A percentile compares a stretch with the other conserved stretches of the same genome.
These are phyloP conservation scores for Scaptomyza pallida DNA, from an alignment of 1,140 invertebrate species.

Conservation along the genomic window DNA sequence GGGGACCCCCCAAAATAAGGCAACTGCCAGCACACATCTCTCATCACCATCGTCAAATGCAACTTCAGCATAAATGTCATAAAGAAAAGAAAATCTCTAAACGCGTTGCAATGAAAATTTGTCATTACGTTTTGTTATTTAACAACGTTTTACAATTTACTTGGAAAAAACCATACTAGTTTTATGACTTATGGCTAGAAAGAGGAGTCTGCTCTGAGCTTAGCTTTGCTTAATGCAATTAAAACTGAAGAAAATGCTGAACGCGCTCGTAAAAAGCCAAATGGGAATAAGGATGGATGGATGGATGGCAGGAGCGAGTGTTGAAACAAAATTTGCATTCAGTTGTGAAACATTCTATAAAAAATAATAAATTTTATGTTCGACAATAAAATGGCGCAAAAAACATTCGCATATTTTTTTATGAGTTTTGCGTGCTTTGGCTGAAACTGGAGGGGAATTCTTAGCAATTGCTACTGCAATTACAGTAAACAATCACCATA, in stretches of 20 bases:
- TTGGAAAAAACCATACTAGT: slow-evolving; percentile 50
- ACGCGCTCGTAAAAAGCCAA: slow-evolving; percentile 54
- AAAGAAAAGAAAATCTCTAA: slow-evolving; percentile 17
- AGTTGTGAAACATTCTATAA: slow-evolving; percentile 82
- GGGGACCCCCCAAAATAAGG: neutral
- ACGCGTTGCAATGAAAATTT: slow-evolving; percentile 51
- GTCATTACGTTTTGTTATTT: slow-evolving; percentile 72
- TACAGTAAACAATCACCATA: slow-evolving; percentile 77
- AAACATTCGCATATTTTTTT: slow-evolving; percentile 66
- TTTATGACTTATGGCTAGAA: slow-evolving; percentile 56
- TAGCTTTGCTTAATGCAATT: slow-evolving; percentile 58
- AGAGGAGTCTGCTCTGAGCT: neutral
- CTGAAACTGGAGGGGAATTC: slow-evolving; percentile 29
- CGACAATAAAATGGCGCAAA: slow-evolving; percentile 70
- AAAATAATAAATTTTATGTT: slow-evolving; percentile 82
- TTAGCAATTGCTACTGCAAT: slow-evolving; percentile 75
- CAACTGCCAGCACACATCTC: slow-evolving; percentile 5
- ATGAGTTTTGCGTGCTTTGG: slow-evolving; percentile 73
- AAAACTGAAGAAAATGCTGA: slow-evolving; percentile 55
- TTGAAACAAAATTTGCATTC: slow-evolving; percentile 72
- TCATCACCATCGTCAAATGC: slow-evolving; percentile 19
- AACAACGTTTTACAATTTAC: slow-evolving; percentile 71
- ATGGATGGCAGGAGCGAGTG: neutral
- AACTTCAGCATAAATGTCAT: slow-evolving; percentile 45
- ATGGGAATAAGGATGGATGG: slow-evolving; percentile 1